Conservation (phyloP, 2,113 vertebrate genomes). For the Ceyx cyanopectus region DNA sequence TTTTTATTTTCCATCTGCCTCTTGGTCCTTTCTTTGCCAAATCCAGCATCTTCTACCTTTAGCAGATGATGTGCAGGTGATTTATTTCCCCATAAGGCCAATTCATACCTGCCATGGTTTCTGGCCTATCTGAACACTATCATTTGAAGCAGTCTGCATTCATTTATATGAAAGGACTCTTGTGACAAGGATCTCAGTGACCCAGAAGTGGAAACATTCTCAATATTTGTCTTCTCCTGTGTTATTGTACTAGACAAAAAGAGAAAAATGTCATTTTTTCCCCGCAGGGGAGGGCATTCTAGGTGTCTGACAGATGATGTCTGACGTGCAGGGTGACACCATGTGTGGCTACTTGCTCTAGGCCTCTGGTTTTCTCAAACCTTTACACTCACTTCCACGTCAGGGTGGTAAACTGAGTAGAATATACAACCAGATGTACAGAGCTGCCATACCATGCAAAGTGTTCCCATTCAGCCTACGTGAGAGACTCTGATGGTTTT, state of each 20-base stretch:
- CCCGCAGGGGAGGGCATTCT: not conserved
- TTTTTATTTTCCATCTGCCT: not conserved
- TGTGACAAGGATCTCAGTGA: not conserved
- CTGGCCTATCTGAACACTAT: not conserved
- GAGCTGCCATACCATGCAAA: not conserved
- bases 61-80: not conserved
- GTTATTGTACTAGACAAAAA: not conserved
- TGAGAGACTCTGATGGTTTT: not conserved
- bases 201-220: not conserved
- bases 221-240: not conserved
- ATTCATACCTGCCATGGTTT: not conserved
- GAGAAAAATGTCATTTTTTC: not conserved
- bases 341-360: not conserved
- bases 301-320: not conserved
- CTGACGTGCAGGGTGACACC: not conserved
- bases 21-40: not conserved
- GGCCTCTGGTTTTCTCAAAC: not conserved
- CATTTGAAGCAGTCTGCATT: not conserved
- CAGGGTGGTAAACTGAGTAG: not conserved
- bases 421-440: not conserved
- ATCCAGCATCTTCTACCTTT: constrained; percentile 34
- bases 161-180: not conserved
- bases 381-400: not conserved
- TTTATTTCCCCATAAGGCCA: not conserved
- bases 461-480: not conserved